Base-by-base conservation (phyloP, 2,888 invertebrate species). In the Drymonia ruficornis region DNA sequence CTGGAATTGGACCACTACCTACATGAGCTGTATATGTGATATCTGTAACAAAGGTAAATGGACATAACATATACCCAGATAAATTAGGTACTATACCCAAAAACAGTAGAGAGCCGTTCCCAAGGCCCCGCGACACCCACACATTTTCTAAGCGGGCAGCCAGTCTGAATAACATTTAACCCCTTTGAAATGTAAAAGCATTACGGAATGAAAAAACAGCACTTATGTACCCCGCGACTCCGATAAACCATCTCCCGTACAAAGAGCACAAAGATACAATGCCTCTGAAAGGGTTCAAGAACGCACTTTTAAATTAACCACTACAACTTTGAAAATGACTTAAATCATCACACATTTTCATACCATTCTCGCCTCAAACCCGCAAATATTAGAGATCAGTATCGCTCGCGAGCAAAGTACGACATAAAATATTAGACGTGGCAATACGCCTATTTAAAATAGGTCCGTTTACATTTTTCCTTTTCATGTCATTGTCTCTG, bases 241-340 rank as follows among this genome's bases (percentile, higher is more conserved):
- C 86, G 92, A 92, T 92, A 92, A 92, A 91, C 90, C 90, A 92
- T 92, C 92, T 91, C 90, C 72, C 78, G 89, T 90, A 92, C 92
- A 92, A 92, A 91, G 92, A 87, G 87, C 85, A 92, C 92, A 92
- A 92, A 91, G 92, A 92, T 92, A 92, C 92, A 92, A 92, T 92
- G 87, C 92, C 90, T 91, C 91, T 91, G 91, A 92, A 92, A 92
- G 92, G 92, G 92, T 92, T 92, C 92, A 92, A 92, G 91, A 92
- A 91, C 92, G 91, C 89, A 91, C 91, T 92, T 92, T 92, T 91
- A 91, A 91, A 92, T 92, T 92, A 92, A 91, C 88, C 84, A 72
- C 77, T 68, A 60, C 61, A 65, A 78, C 70, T 74, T 73, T 67
- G 56, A 72, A 61, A 90, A 87, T 65, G 84, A 63, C 81, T 49